Evolutionary conservation across 1,140 invertebrate species (phyloP).

Genomic region (Caenorhabditis brenneri): DNA sequence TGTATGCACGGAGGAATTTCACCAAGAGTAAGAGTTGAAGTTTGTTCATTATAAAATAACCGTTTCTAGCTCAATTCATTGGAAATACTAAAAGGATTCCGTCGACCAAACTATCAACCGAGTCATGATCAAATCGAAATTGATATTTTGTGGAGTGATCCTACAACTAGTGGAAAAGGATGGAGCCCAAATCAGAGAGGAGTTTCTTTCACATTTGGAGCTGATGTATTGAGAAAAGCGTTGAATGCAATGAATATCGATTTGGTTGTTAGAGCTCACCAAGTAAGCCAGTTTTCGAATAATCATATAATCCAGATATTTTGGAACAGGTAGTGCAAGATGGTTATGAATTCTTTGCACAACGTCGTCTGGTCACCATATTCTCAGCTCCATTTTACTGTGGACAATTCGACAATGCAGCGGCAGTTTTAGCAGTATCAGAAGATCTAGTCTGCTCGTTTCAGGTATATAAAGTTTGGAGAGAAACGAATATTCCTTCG

Average conservation of each 20-base stretch:
- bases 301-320: background rate
- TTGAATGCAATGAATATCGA: background rate
- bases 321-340: slow-evolving; percentile 75
- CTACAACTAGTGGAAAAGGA: background rate
- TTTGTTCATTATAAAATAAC: background rate
- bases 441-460: slow-evolving; percentile 79
- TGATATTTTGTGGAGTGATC: background rate
- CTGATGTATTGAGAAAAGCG: background rate
- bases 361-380: slow-evolving; percentile 56
- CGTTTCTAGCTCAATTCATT: background rate
- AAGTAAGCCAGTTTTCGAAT: background rate
- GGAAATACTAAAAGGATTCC: background rate
- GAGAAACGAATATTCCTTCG: background rate
- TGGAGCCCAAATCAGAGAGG: background rate
- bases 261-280: slow-evolving; percentile 16
- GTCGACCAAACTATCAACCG: background rate
- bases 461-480: background rate
- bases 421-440: slow-evolving; percentile 56
- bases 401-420: slow-evolving; percentile 63
- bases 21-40: background rate
- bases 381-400: slow-evolving; percentile 64
- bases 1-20: slow-evolving; percentile 6
- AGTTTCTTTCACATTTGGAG: background rate
- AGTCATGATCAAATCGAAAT: background rate
- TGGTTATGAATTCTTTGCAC: slow-evolving; percentile 75